Base-by-base conservation (phyloP, 1,140 invertebrate species). In the Drosophila sp. region DNA sequence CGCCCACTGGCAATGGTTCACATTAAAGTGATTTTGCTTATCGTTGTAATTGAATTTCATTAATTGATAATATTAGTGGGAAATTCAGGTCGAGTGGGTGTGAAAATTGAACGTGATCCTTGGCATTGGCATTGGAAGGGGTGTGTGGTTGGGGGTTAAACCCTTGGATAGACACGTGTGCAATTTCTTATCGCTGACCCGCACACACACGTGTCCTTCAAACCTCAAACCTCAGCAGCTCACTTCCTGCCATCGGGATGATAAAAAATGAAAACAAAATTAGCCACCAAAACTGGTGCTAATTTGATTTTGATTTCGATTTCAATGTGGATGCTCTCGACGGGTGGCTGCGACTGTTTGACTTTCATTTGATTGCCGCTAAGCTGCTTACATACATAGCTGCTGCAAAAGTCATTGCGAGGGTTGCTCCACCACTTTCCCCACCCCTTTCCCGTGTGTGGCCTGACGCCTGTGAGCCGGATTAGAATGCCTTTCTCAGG, bases 261-360 rank as follows among this genome's bases (percentile, higher is more conserved):
- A 87, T 87, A 89, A 73, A 83, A 81, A 40, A 40, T 11, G 11
- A 40, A 40, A 17, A 41, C 4, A 27, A 50, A 50, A 50, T 87
- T 87, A 87, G 84, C 72, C 66, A 89, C 83, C 83, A 89, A 87
- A 58, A 63, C 69, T 80, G 84, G 40, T 80, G 84, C 83, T 87
- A 87, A 87, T 87, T 87, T 87, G 80, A 80, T 83, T 83, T 79
- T 87, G 83, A 61, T 61, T 10, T 47, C 25, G 44, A 47, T 62
- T 23, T 47, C 17, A 23, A 47, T 41, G 6, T 27, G 8, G 32
- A 82, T 82, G 63, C 71, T 72, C 17, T 41, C 54, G 35, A 60
- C 67, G 64, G 55, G 55, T 17, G 17, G 17, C 17, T 17, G 60
- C 40, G 76, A 50, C 58, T 65, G 47, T 55, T 74, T 64, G 47